Percentiles rank a stretch among this genome's conserved stretches.
phyloP scores from a whole-genome alignment of 2,797 vertebrate species.

The Nasua narica region DNA sequence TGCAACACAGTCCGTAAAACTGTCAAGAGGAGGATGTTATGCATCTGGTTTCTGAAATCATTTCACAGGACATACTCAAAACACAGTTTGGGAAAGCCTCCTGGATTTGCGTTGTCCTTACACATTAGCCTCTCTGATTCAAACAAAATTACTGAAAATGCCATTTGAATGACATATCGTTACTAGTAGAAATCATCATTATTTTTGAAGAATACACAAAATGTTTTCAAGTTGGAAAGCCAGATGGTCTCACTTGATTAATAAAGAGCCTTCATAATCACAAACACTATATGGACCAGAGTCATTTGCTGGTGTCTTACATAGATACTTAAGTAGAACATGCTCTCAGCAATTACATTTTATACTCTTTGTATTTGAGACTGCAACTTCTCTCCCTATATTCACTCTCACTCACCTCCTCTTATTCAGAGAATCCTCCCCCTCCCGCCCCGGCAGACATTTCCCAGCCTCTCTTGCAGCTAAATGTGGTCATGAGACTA shows the following conservation, averaged over 20 bases:
- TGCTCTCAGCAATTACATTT: background rate
- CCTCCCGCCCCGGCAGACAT: background rate
- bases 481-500: background rate
- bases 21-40: background rate
- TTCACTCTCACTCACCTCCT: background rate
- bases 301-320: background rate
- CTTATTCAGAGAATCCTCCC: background rate
- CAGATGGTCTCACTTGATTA: background rate
- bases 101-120: background rate
- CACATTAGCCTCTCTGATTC: background rate
- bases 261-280: slow-evolving; percentile 7
- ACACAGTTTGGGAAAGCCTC: background rate
- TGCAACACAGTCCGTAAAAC: background rate
- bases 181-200: slow-evolving; percentile 7
- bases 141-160: slow-evolving; percentile 35
- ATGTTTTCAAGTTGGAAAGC: background rate
- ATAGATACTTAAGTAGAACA: background rate
- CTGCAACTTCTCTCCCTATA: background rate
- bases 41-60: background rate
- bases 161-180: slow-evolving; percentile 32
- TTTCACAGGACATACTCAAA: background rate
- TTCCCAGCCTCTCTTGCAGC: background rate
- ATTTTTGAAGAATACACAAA: slow-evolving; percentile 21
- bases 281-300: background rate
- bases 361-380: background rate